A percentile compares a stretch with the other conserved stretches of the same genome.
Conservation (phyloP, 2,113 vertebrate species). For the Cyrtonyx montezumae region DNA sequence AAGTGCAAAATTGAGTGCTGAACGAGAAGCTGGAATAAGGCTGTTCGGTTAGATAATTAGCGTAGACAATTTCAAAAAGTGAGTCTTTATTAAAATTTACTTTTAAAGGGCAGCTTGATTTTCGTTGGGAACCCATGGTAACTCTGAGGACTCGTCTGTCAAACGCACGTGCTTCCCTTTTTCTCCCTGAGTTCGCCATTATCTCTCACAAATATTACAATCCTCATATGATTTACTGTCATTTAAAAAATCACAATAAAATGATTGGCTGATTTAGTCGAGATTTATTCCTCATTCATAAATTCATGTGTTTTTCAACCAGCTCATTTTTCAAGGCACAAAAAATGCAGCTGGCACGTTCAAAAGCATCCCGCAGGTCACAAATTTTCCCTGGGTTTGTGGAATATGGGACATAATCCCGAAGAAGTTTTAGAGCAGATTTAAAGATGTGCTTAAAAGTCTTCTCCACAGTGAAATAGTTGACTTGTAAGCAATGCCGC, state of each 20-base stretch:
- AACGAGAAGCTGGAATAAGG: constrained; percentile 44
- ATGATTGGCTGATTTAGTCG: constrained; percentile 11
- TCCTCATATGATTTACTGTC: background rate
- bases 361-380: constrained; percentile 11
- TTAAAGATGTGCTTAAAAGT: constrained; percentile 40
- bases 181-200: background rate
- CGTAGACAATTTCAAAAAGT: background rate
- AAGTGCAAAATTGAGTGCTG: background rate
- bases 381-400: constrained; percentile 5
- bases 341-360: constrained; percentile 9
- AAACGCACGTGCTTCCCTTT: background rate
- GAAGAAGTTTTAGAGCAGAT: constrained; percentile 35
- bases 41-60: constrained; percentile 21
- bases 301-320: background rate
- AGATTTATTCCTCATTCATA: constrained; percentile 27
- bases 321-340: background rate
- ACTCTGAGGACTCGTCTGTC: background rate
- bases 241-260: constrained; percentile 27
- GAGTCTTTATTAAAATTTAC: constrained; percentile 19
- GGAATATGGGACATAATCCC: background rate
- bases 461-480: background rate
- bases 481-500: constrained; percentile 44
- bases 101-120: constrained; percentile 15
- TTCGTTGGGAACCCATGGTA: background rate
- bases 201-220: background rate